Conservation (phyloP, 2,888 invertebrate genomes). For the Agonum fuliginosum region DNA sequence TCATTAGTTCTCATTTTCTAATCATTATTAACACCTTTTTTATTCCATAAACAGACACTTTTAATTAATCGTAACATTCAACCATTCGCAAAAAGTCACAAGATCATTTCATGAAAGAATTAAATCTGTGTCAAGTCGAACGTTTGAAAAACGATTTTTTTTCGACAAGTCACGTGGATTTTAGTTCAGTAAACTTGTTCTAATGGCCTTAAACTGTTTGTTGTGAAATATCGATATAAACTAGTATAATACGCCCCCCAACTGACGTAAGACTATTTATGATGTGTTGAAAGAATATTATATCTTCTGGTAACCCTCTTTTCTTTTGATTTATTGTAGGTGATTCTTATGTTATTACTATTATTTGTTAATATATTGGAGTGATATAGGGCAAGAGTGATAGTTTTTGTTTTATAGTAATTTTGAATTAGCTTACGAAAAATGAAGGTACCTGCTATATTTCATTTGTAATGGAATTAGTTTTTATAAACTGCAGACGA, state of each 20-base stretch:
- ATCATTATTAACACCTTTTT: conserved; percentile 23
- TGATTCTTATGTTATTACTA: too few relatives aligned
- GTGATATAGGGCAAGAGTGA: too few relatives aligned
- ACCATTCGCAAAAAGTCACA: conserved; percentile 27
- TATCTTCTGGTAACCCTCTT: neutral
- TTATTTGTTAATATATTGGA: too few relatives aligned
- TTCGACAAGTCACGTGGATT: neutral
- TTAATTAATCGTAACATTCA: neutral
- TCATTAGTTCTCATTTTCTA: conserved; percentile 7
- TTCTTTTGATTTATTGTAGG: neutral
- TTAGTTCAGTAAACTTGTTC: conserved; percentile 28
- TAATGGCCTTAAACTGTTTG: neutral
- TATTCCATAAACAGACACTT: conserved; percentile 14
- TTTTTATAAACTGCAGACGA: too few relatives aligned
- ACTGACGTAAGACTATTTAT: conserved; percentile 14
- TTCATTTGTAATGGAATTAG: too few relatives aligned
- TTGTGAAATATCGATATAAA: conserved; percentile 30
- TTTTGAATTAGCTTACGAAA: too few relatives aligned
- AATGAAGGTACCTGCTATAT: too few relatives aligned
- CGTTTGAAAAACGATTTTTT: conserved; percentile 15
- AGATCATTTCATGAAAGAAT: neutral
- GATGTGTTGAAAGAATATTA: conserved; percentile 1
- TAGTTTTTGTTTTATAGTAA: too few relatives aligned
- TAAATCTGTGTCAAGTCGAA: conserved; percentile 17
- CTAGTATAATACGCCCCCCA: conserved; percentile 22